phyloP scores from a whole-genome alignment of 2,113 vertebrate species.

The Nothoprocta pentlandii region DNA sequence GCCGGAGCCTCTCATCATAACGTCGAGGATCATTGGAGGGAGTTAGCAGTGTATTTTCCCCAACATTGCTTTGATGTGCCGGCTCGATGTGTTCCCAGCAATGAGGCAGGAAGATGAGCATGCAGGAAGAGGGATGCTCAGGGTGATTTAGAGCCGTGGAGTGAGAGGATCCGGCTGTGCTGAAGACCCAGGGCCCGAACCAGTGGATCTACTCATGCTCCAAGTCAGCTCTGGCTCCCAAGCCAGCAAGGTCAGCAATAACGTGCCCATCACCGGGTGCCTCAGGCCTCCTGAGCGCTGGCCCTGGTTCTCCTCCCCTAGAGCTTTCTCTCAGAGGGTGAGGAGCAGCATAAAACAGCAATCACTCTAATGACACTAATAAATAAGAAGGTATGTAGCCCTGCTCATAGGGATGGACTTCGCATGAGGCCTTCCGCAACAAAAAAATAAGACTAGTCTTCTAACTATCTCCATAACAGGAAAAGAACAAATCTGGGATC shows the following conservation, averaged over 20 bases:
- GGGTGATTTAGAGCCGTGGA: conserved; percentile 51
- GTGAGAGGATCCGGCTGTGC: neutral
- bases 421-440: rapidly evolving
- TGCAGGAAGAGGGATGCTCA: neutral
- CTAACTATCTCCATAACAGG: rapidly evolving
- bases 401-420: rapidly evolving
- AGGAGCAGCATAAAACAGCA: rapidly evolving
- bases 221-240: neutral
- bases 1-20: conserved; percentile 47
- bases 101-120: conserved; percentile 26
- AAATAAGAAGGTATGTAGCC: rapidly evolving
- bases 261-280: rapidly evolving
- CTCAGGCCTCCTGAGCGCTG: neutral
- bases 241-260: neutral
- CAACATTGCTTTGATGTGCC: conserved; percentile 36
- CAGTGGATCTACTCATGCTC: neutral
- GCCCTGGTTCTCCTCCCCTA: neutral
- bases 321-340: neutral
- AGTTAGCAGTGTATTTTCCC: neutral
- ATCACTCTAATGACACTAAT: rapidly evolving
- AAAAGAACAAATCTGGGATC: neutral
- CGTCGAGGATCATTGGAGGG: neutral
- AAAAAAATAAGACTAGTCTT: neutral
- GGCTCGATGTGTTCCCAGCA: neutral
- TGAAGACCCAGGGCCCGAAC: neutral